Conservation (phyloP, 2,888 invertebrate species). For the Syrphus vitripennis region DNA sequence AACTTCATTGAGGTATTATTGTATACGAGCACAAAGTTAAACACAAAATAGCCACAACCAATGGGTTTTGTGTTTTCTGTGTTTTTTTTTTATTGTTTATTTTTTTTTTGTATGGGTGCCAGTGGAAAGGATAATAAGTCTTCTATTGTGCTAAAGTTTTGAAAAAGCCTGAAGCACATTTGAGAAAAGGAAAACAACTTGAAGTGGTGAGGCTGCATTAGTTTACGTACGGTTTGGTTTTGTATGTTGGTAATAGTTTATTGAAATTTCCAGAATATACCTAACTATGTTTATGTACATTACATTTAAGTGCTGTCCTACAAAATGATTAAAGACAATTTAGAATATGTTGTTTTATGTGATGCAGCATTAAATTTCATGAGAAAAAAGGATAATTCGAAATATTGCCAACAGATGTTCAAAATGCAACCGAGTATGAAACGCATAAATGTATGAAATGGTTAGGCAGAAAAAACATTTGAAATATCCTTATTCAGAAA, state of each 20-base stretch:
- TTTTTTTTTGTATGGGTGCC: neutral
- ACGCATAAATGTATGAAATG: neutral
- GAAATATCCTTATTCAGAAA: too few species aligned
- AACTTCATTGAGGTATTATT: conserved; percentile 53
- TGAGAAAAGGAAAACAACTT: neutral
- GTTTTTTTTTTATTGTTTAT: neutral
- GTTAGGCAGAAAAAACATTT: too few species aligned
- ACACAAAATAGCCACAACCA: conserved; percentile 26
- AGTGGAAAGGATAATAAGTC: conserved; percentile 32
- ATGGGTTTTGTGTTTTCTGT: neutral
- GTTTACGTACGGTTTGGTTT: neutral
- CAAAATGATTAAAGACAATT: neutral
- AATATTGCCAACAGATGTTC: neutral
- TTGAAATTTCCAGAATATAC: neutral
- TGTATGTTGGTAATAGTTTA: neutral
- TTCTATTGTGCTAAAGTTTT: conserved; percentile 21
- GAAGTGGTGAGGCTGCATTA: neutral
- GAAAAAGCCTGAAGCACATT: neutral
- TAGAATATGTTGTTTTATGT: neutral
- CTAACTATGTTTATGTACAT: neutral
- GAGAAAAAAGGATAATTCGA: neutral
- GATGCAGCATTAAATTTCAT: neutral
- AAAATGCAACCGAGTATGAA: neutral
- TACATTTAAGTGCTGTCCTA: neutral
- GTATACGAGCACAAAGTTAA: neutral